A percentile compares a stretch with the other conserved stretches of the same genome.
Conservation (phyloP, 2,888 invertebrate species). For the Acanthacorydalis orientalis region DNA sequence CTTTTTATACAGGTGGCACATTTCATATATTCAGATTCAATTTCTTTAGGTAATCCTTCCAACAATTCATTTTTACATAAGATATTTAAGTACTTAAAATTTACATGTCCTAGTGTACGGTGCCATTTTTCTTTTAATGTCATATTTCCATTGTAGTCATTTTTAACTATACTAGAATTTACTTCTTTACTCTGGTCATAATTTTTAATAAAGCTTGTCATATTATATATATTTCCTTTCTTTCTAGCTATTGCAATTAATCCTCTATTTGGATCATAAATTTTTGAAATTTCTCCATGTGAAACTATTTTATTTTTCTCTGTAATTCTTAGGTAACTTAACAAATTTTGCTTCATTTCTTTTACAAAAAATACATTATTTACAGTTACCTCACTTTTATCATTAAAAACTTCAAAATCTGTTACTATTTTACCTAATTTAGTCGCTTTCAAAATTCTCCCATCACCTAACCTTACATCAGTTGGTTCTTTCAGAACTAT, state of each 20-base stretch:
- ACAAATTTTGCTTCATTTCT: slow-evolving; percentile 11
- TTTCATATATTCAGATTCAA: slow-evolving; percentile 11
- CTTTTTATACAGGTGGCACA: slow-evolving; percentile 12
- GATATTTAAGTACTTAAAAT: slow-evolving; percentile 11
- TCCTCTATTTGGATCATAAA: slow-evolving; percentile 8
- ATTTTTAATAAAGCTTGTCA: slow-evolving; percentile 5
- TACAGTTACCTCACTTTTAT: slow-evolving; percentile 2
- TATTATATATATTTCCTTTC: slow-evolving; percentile 9
- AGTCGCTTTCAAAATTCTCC: slow-evolving; percentile 8
- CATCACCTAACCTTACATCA: slow-evolving; percentile 9
- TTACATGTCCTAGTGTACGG: slow-evolving; percentile 12
- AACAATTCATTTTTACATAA: slow-evolving; percentile 11
- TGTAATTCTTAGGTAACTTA: slow-evolving; percentile 11
- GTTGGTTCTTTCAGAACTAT: slow-evolving; percentile 7
- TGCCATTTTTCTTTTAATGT: slow-evolving; percentile 13
- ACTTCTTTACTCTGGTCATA: neutral
- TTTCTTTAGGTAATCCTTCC: slow-evolving; percentile 8
- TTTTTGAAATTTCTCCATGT: slow-evolving; percentile 8
- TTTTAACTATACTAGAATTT: neutral
- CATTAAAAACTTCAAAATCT: slow-evolving; percentile 3
- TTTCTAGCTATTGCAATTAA: slow-evolving; percentile 10
- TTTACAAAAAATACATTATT: slow-evolving; percentile 9
- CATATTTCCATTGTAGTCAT: slow-evolving; percentile 5
- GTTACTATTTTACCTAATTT: slow-evolving; percentile 7
- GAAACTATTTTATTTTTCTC: slow-evolving; percentile 9